Conservation (phyloP, 2,888 invertebrate genomes). For the Thymelicus sylvestris region DNA sequence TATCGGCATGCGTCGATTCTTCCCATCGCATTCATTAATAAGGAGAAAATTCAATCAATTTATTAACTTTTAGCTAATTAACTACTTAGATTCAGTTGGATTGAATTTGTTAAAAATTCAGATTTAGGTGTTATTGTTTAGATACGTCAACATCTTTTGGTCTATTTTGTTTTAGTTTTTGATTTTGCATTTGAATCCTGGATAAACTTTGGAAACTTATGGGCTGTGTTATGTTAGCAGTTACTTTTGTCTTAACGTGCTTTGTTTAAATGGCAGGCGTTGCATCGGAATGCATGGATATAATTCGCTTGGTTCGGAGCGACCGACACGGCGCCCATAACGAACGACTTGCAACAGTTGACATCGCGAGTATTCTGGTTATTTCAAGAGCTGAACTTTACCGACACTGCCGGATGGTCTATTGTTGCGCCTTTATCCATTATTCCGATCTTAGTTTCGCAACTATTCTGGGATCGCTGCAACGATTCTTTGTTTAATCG, state of each 20-base stretch:
- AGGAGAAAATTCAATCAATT: constrained; percentile 40
- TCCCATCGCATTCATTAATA: constrained; percentile 38
- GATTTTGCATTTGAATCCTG: too few relatives aligned
- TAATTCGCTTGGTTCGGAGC: not conserved
- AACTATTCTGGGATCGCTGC: constrained; percentile 38
- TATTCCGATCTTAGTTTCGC: constrained; percentile 55
- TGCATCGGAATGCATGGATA: not conserved
- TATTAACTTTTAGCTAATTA: constrained; percentile 23
- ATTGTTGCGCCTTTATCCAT: constrained; percentile 55
- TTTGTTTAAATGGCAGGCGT: not conserved
- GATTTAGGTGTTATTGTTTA: too few relatives aligned
- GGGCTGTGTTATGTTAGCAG: too few relatives aligned
- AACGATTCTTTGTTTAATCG: constrained; percentile 25
- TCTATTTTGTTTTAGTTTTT: too few relatives aligned
- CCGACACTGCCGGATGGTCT: constrained; percentile 54
- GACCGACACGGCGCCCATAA: not conserved
- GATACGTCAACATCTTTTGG: too few relatives aligned
- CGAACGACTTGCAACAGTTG: constrained; percentile 43
- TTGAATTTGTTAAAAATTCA: not conserved
- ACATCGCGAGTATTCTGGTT: constrained; percentile 57
- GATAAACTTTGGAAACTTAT: too few relatives aligned
- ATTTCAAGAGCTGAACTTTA: constrained; percentile 60
- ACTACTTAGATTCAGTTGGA: constrained; percentile 9
- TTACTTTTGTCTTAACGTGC: not conserved
- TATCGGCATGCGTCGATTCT: constrained; percentile 35